Conservation (phyloP, 2,113 vertebrate species). For the Thermophis baileyi region DNA sequence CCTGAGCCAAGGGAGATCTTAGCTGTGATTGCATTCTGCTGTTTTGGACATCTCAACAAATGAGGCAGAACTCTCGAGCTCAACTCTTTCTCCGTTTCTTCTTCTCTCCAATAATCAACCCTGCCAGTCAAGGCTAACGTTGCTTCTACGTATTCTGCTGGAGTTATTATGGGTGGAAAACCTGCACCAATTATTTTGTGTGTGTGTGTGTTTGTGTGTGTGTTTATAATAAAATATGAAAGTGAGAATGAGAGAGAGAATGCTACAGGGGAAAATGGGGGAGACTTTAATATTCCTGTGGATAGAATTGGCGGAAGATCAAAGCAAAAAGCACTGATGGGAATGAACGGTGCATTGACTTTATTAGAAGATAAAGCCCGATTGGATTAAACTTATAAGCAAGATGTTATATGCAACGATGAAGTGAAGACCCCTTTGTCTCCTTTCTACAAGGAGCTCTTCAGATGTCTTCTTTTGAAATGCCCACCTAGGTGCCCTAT, state of each 20-base stretch:
- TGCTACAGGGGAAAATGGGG: not conserved
- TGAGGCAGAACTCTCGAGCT: not conserved
- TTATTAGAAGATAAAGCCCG: not conserved
- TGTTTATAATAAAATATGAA: not conserved
- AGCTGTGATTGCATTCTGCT: conserved; percentile 8
- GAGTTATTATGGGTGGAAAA: not conserved
- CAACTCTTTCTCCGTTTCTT: not conserved
- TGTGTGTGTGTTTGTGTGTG: no score
- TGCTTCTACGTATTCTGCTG: not conserved
- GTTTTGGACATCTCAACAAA: not conserved
- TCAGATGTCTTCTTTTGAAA: not conserved
- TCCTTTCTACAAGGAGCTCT: not conserved
- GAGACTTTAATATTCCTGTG: not conserved
- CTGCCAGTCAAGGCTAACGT: not conserved
- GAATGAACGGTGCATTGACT: not conserved
- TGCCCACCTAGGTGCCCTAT: not conserved
- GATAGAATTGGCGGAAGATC: not conserved
- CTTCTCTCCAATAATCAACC: not conserved
- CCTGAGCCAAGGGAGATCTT: not conserved
- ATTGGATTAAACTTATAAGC: not conserved
- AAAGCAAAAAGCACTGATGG: not conserved
- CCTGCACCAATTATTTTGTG: no score
- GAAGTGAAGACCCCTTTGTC: not conserved
- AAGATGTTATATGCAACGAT: not conserved
- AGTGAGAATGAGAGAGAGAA: not conserved